Base-by-base conservation (phyloP, 2,888 invertebrate genomes). In the Ochropleura leucogaster region DNA sequence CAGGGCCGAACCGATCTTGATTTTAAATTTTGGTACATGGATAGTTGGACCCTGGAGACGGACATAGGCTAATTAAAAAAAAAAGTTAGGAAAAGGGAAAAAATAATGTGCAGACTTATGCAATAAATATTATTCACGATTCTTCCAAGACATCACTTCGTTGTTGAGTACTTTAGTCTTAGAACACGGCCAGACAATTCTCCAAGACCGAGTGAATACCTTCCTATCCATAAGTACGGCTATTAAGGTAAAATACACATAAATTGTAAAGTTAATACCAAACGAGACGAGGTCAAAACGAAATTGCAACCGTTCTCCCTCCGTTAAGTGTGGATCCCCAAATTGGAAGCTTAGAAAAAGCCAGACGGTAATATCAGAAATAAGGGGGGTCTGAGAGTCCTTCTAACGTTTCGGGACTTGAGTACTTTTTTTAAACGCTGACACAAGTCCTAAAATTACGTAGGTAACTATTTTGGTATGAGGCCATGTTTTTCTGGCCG, bases 311-410 rank as follows among this genome's bases (percentile, higher is more conserved):
- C 68, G 70, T 57, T 64, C 72, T 62, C 57, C 74, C 60, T 46
- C 69, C 16, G 55, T 75, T 75, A 69, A 77, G 72, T 81, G 74
- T 80, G 79, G 73, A 88, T 85, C 85, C 82, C 84, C 79, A 89
- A 91, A 90, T 89, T 89, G 87, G 81, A 79, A 85, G 88, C 83
- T 83, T 82, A 84, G 85, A 88, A 89, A 89, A 88, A 83, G 78
- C 74, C 86, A 83, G 87, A 85, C 87, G 82, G 74, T 87, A 86
- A 89, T 81, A 80, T 82, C 79, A 74, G 83, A 85, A 84, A 85
- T 89, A 85, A 90, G 86, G 84, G 89, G 59, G 84, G 72, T 79
- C 71, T 30, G 77, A 81, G 82, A 79, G 77, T 77, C 85, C 87
- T 82, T 87, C 86, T 71, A 75, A 72, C 77, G 79, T 75, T 82